Evolutionary conservation across 1,140 invertebrate species (phyloP).

Genomic region (Drosophila sulfurigaster): DNA sequence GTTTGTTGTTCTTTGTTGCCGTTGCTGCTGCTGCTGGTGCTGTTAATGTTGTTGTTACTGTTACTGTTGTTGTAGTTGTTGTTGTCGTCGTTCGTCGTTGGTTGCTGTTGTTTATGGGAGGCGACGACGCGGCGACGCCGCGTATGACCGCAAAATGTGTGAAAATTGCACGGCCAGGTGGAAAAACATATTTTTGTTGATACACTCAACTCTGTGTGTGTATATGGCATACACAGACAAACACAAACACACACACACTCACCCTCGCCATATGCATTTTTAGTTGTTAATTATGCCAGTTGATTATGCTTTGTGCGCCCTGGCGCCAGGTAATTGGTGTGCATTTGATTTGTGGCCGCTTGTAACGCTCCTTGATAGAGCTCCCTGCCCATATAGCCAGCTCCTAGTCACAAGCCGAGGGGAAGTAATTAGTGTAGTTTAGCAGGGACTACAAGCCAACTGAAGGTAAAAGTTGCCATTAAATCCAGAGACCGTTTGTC

Average conservation of each 20-base stretch:
- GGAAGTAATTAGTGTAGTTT: slow-evolving; percentile 82
- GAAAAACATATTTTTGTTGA: slow-evolving; percentile 74
- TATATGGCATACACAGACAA: slow-evolving; percentile 18
- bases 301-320: slow-evolving; percentile 79
- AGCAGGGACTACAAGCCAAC: slow-evolving; percentile 58
- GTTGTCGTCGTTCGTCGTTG: slow-evolving; percentile 13
- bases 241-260: background rate
- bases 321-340: slow-evolving; percentile 82
- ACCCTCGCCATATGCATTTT: slow-evolving; percentile 62
- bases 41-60: background rate
- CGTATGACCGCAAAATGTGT: slow-evolving; percentile 71
- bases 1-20: slow-evolving; percentile 55
- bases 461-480: slow-evolving; percentile 68
- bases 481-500: slow-evolving; percentile 34
- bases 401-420: slow-evolving; percentile 41
- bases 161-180: slow-evolving; percentile 72
- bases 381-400: slow-evolving; percentile 17
- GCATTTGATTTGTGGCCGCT: slow-evolving; percentile 79
- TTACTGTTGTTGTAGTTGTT: slow-evolving; percentile 35
- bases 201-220: slow-evolving; percentile 38
- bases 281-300: slow-evolving; percentile 82
- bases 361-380: slow-evolving; percentile 71
- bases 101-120: slow-evolving; percentile 56
- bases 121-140: slow-evolving; percentile 27
- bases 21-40: background rate